Evolutionary conservation across 2,888 invertebrate species (phyloP).

Genomic region (Harpalus rubripes): DNA sequence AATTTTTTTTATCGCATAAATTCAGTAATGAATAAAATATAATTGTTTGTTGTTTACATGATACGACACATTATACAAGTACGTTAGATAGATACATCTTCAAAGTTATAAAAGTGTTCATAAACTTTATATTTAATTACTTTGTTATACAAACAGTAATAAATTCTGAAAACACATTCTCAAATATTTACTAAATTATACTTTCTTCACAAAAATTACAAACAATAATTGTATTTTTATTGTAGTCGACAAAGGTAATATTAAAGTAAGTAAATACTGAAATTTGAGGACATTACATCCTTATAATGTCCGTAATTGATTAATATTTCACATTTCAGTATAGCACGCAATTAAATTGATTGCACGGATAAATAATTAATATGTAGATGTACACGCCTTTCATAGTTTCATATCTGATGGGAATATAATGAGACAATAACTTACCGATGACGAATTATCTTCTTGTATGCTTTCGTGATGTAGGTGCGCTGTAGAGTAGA

Average conservation of each 20-base stretch:
- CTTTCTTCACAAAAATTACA: not conserved
- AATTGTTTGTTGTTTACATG: too few relatives aligned
- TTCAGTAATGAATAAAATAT: too few relatives aligned
- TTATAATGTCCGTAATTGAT: not conserved
- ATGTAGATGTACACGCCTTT: not conserved
- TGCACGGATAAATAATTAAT: slow-evolving; percentile 18
- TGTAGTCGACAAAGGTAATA: not conserved
- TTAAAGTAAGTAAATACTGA: not conserved
- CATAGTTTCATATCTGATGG: not conserved
- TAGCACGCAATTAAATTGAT: slow-evolving; percentile 37
- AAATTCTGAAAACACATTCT: slow-evolving; percentile 3
- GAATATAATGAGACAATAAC: not conserved
- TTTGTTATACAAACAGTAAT: not conserved
- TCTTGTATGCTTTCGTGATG: too few relatives aligned
- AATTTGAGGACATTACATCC: not conserved
- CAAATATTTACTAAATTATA: not conserved
- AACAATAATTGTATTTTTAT: not conserved
- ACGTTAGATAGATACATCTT: too few relatives aligned
- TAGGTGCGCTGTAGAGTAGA: too few relatives aligned
- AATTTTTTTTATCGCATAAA: too few relatives aligned
- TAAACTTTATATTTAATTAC: not conserved
- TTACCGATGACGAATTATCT: too few relatives aligned
- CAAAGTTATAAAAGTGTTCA: not conserved
- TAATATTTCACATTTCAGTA: slow-evolving; percentile 4
- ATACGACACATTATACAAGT: too few relatives aligned